Evolutionary conservation across 2,888 invertebrate species (phyloP).

Genomic region (Caradrina kadenii): DNA sequence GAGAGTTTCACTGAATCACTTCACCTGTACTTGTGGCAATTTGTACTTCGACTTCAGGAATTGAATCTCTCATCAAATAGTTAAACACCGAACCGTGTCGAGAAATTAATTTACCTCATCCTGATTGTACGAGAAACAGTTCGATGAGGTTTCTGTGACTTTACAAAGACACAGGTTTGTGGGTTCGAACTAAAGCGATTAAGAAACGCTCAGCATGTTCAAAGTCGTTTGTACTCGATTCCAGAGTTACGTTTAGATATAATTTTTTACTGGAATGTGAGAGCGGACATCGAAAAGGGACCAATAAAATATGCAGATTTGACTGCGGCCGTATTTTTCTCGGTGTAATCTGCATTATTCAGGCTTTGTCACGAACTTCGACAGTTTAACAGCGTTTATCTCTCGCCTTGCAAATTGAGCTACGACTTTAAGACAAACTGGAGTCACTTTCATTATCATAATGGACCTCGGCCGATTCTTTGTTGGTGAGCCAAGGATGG

Average conservation of each 20-base stretch:
- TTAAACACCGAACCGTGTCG: slow-evolving; percentile 67
- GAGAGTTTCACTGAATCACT: slow-evolving; percentile 62
- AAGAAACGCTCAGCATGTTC: slow-evolving; percentile 54
- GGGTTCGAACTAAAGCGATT: slow-evolving; percentile 62
- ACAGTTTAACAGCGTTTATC: slow-evolving; percentile 91
- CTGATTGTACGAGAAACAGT: slow-evolving; percentile 64
- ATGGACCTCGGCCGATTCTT: slow-evolving; percentile 89
- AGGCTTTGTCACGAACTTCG: slow-evolving; percentile 91
- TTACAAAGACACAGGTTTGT: slow-evolving; percentile 52
- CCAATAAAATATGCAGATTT: slow-evolving; percentile 90
- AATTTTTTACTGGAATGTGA: slow-evolving; percentile 76
- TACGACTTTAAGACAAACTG: slow-evolving; percentile 91
- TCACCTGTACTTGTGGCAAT: slow-evolving; percentile 73
- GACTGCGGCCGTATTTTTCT: slow-evolving; percentile 90
- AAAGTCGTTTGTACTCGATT: slow-evolving; percentile 59
- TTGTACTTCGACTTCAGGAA: slow-evolving; percentile 75
- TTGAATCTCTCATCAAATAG: slow-evolving; percentile 72
- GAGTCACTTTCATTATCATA: slow-evolving; percentile 90
- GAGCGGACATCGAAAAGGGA: slow-evolving; percentile 84
- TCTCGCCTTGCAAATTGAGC: slow-evolving; percentile 91
- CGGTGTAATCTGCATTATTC: slow-evolving; percentile 91
- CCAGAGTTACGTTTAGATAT: slow-evolving; percentile 68
- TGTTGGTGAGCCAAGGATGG: slow-evolving; percentile 85
- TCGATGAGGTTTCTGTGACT: slow-evolving; percentile 57
- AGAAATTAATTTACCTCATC: slow-evolving; percentile 72